Evolutionary conservation across 2,888 invertebrate genomes (phyloP), one percentile per base, ranked within the genome.

Genomic region (Calliphora vomitoria): DNA sequence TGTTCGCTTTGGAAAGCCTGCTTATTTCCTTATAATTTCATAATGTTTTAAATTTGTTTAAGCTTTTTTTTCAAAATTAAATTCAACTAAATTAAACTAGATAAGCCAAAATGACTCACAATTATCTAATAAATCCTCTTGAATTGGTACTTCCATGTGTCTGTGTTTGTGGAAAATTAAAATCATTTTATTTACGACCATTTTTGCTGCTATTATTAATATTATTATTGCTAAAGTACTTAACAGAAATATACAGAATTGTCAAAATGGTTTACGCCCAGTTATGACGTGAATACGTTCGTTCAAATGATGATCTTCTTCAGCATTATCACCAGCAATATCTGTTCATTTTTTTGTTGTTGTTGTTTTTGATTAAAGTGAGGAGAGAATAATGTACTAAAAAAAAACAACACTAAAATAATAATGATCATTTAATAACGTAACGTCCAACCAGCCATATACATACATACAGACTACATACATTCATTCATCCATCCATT

Each of bases 221-320:
- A 79, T 71, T 60, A 60, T 71, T 82, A 74, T 68, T 87, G 84
- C 72, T 78, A 87, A 84, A 87, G 87, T 79, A 87, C 87, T 87
- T 87, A 87, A 87, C 87, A 82, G 72, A 74, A 81, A 69, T 64
- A 53, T 53, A 55, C 62, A 15, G 50, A 81, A 80, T 83, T 87
- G 83, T 84, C 87, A 84, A 84, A 85, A 58, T 85, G 79, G 82
- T 85, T 87, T 88, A 88, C 87, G 84, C 88, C 88, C 88, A 89
- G 86, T 89, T 89, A 86, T 88, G 89, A 89, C 88, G 88, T 88
- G 82, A 82, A 85, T 86, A 75, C 35, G 50, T 82, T 78, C 47
- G 55, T 41, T 82, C 69, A 58, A 86, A 86, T 82, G 80, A 83
- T 80, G 74, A 80, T 83, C 81, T 53, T 74, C 50, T 50, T 69